Evolutionary conservation across 2,888 invertebrate genomes (phyloP).

Genomic region (Scaeva pyrastri): DNA sequence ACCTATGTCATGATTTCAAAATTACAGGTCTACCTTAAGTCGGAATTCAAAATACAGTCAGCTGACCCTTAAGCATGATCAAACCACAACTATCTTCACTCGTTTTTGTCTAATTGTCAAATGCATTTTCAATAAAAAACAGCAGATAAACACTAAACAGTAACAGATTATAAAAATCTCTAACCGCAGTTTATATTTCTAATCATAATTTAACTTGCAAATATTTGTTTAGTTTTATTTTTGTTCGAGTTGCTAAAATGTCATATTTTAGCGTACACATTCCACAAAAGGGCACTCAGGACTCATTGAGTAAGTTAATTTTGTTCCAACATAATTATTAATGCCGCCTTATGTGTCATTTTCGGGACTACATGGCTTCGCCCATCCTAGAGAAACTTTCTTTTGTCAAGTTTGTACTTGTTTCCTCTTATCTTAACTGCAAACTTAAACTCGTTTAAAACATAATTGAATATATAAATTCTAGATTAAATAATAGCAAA

Average conservation of each 20-base stretch:
- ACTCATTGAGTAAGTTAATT: conserved; percentile 41
- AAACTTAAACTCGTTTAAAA: background rate
- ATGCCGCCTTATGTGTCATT: conserved; percentile 25
- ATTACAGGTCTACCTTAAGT: too few relatives aligned
- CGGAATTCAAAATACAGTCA: background rate
- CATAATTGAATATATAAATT: background rate
- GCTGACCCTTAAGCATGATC: background rate
- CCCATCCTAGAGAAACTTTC: background rate
- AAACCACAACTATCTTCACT: conserved; percentile 44
- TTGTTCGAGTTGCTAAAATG: conserved; percentile 44
- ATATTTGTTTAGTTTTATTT: background rate
- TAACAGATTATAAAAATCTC: conserved; percentile 59
- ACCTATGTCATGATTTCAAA: too few relatives aligned
- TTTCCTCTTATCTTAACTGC: background rate
- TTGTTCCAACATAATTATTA: conserved; percentile 1
- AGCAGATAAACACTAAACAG: conserved; percentile 69
- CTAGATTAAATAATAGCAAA: background rate
- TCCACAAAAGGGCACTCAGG: conserved; percentile 60
- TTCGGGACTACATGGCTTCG: background rate
- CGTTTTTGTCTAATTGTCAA: conserved; percentile 59
- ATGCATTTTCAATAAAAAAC: conserved; percentile 62
- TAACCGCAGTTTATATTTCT: conserved; percentile 36
- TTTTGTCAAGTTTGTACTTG: background rate
- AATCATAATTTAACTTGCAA: conserved; percentile 24
- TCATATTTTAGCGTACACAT: conserved; percentile 69